Conservation (phyloP, 35 echinoderm and acorn worm species). For the Anneissia japonica region DNA sequence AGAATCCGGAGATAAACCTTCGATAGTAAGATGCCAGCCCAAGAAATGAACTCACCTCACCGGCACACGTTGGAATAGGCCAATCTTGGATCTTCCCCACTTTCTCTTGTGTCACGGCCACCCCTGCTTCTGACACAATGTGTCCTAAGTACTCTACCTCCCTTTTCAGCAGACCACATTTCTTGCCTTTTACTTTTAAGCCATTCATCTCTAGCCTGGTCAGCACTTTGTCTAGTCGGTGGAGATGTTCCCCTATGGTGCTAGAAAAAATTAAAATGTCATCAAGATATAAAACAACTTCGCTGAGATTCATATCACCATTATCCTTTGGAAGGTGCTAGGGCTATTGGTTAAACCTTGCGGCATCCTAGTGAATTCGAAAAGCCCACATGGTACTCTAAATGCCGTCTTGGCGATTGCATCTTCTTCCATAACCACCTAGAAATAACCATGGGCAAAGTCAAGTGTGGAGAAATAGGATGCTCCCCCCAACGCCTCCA, state of each 20-base stretch:
- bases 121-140: conserved; percentile 17
- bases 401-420: conserved; percentile 14
- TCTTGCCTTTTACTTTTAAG: neutral
- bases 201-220: neutral
- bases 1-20: too few relatives aligned
- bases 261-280: conserved; percentile 7
- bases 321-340: conserved; percentile 4
- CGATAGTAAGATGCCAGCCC: neutral
- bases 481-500: conserved; percentile 36
- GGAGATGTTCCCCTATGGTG: neutral
- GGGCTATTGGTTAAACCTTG: conserved; percentile 16
- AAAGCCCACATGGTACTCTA: conserved; percentile 9
- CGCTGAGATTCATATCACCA: neutral
- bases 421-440: neutral
- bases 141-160: too few relatives aligned
- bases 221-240: neutral
- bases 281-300: conserved; percentile 12
- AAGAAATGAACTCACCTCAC: neutral
- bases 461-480: conserved; percentile 42
- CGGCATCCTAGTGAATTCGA: conserved; percentile 32
- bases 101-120: conserved; percentile 49
- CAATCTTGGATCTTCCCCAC: conserved; percentile 21
- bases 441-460: conserved; percentile 13
- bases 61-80: neutral
- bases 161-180: neutral